Percentiles rank a stretch among this genome's conserved stretches.
phyloP scores from a whole-genome alignment of 2,888 invertebrate genomes.

The Subacronicta megacephala region DNA sequence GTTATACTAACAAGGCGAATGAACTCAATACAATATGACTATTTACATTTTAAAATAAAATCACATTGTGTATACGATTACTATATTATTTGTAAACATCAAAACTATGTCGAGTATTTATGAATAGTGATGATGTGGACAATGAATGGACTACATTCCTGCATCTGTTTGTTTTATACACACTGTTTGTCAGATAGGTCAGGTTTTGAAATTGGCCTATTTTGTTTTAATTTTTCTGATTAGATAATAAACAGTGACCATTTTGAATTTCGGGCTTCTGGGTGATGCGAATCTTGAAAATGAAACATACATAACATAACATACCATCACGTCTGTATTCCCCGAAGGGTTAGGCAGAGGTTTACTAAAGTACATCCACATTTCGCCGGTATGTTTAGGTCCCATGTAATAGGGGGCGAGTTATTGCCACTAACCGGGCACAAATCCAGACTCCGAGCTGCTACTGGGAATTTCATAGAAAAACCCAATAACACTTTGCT shows the following conservation, averaged over 20 bases:
- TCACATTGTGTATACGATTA: slow-evolving; percentile 61
- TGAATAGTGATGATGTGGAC: slow-evolving; percentile 46
- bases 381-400: too few species aligned
- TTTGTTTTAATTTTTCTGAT: too few species aligned
- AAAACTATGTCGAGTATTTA: slow-evolving; percentile 43
- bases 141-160: slow-evolving; percentile 43
- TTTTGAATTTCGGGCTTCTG: too few species aligned
- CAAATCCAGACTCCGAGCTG: too few species aligned
- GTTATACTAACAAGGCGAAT: slow-evolving; percentile 66
- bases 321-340: too few species aligned
- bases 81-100: slow-evolving; percentile 64
- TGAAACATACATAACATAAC: too few species aligned
- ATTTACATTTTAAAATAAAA: slow-evolving; percentile 71
- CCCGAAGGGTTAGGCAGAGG: too few species aligned
- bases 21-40: slow-evolving; percentile 73
- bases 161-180: slow-evolving; percentile 38
- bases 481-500: too few species aligned
- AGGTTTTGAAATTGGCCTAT: slow-evolving; percentile 1
- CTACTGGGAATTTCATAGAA: too few species aligned
- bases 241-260: slow-evolving; percentile 1
- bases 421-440: too few species aligned
- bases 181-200: slow-evolving; percentile 36
- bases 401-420: too few species aligned
- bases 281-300: neutral
- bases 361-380: too few species aligned